phyloP scores from a whole-genome alignment of 1,140 invertebrate genomes.

The Berghia stephanieae region DNA sequence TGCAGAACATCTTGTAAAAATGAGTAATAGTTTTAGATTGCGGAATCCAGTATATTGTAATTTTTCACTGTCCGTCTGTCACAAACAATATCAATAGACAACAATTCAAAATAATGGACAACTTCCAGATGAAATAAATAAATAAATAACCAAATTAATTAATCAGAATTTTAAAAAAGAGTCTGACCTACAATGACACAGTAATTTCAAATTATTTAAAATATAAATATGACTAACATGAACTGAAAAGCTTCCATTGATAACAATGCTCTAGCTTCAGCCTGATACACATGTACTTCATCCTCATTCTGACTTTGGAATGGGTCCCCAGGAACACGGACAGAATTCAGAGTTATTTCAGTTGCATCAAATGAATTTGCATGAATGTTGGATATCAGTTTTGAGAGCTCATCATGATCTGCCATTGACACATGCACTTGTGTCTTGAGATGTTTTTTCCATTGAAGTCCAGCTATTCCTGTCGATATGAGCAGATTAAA shows the following conservation, averaged over 20 bases:
- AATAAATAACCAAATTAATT: too few species aligned
- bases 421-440: slow-evolving; percentile 13
- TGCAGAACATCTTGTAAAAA: too few species aligned
- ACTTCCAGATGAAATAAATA: too few species aligned
- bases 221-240: slow-evolving; percentile 32
- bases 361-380: slow-evolving; percentile 1
- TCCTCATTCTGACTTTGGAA: not conserved
- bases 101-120: too few species aligned
- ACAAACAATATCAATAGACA: too few species aligned
- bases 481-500: too few species aligned
- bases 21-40: too few species aligned
- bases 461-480: slow-evolving; percentile 20
- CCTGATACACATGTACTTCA: slow-evolving; percentile 20
- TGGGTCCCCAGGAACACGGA: not conserved
- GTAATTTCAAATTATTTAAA: too few species aligned
- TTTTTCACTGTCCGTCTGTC: too few species aligned
- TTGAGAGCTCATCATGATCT: slow-evolving; percentile 11
- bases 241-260: slow-evolving; percentile 27
- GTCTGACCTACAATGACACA: too few species aligned
- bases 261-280: slow-evolving; percentile 24
- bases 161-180: too few species aligned
- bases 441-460: slow-evolving; percentile 5
- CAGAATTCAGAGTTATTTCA: slow-evolving; percentile 1
- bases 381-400: not conserved
- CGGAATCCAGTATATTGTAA: too few species aligned